Conservation (phyloP, 2,888 invertebrate species). For the Hyalella azteca region DNA sequence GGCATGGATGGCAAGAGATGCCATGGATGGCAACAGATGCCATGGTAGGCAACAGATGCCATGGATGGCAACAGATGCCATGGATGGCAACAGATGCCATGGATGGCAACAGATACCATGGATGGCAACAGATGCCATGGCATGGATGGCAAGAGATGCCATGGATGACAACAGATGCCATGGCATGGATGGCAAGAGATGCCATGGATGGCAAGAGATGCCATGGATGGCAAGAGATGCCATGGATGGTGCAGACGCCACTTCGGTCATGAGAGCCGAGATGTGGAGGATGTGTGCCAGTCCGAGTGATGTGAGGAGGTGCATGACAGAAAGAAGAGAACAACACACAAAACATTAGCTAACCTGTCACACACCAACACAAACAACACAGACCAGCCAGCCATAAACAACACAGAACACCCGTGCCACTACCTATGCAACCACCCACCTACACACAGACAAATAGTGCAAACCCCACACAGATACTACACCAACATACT, state of each 20-base stretch:
- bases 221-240: slow-evolving; percentile 3
- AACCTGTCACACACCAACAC: neutral
- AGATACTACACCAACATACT: no score
- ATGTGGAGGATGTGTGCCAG: slow-evolving; percentile 8
- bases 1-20: no score
- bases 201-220: neutral
- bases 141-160: neutral
- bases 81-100: no score
- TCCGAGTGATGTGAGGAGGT: slow-evolving; percentile 24
- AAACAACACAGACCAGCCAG: neutral
- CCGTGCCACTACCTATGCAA: no score
- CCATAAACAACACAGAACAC: neutral
- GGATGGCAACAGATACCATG: no score
- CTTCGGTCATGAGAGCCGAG: neutral
- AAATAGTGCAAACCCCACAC: no score
- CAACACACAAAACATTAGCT: neutral
- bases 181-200: neutral
- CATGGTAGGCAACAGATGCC: neutral
- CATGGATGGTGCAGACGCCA: neutral
- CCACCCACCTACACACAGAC: no score
- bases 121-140: no score
- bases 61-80: neutral
- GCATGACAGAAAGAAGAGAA: slow-evolving; percentile 2
- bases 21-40: neutral
- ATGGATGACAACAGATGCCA: no score